Evolutionary conservation across 53 echinoderm and acorn worm species (phyloP).

Genomic region (Apostichopus leukothele): DNA sequence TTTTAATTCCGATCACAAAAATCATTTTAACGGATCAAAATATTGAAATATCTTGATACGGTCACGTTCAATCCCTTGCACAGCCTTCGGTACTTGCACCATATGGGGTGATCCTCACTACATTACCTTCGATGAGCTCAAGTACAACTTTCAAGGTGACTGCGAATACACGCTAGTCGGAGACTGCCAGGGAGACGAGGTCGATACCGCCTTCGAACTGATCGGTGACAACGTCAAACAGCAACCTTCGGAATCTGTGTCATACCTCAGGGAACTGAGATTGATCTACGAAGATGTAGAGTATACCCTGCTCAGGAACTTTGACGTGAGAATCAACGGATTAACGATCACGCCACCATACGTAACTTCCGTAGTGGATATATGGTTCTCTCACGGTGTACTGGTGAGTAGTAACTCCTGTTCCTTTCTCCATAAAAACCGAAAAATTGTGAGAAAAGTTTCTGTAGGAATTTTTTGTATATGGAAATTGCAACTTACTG

Average conservation of each 20-base stretch:
- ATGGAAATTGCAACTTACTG: background rate
- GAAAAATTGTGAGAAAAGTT: background rate
- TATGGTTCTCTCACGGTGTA: constrained; percentile 52
- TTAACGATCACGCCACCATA: constrained; percentile 55
- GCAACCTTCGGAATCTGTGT: constrained; percentile 65
- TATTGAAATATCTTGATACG: no score
- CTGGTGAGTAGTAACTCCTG: constrained; percentile 33
- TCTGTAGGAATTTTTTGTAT: background rate
- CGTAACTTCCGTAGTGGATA: constrained; percentile 5
- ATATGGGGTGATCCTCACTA: constrained; percentile 96
- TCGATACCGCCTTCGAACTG: constrained; percentile 60
- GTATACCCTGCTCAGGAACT: constrained; percentile 53
- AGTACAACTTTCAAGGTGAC: constrained; percentile 89
- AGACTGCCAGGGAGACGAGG: constrained; percentile 45
- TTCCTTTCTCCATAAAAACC: background rate
- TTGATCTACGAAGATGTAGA: constrained; percentile 46
- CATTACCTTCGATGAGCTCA: constrained; percentile 76
- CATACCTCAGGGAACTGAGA: constrained; percentile 60
- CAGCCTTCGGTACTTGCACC: constrained; percentile 63
- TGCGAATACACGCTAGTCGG: constrained; percentile 83
- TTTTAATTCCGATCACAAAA: no score
- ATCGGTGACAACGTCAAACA: constrained; percentile 72
- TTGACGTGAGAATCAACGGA: constrained; percentile 65
- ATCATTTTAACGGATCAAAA: no score
- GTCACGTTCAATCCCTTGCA: background rate